These are phyloP conservation scores for Semaprochilodus insignis DNA, from an alignment of 2,797 vertebrate genomes.

Conservation along the genomic window DNA sequence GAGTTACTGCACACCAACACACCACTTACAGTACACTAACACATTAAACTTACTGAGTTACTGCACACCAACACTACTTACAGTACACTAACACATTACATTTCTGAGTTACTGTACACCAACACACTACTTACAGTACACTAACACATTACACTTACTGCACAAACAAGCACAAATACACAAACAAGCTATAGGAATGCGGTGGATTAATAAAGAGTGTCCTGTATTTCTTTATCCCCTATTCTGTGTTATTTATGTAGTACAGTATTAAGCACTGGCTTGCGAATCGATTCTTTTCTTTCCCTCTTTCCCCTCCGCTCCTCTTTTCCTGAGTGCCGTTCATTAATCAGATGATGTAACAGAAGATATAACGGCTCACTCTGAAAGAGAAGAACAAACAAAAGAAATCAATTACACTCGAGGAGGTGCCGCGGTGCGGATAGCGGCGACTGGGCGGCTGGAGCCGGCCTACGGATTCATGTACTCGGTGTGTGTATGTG, in stretches of 20 bases:
- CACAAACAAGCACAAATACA: too few species aligned
- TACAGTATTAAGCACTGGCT: conserved; percentile 45
- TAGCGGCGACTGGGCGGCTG: background rate
- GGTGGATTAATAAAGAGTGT: conserved; percentile 22
- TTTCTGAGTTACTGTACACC: too few species aligned
- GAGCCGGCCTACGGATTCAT: background rate
- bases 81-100: too few species aligned
- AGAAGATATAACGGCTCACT: conserved; percentile 20
- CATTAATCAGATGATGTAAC: conserved; percentile 57
- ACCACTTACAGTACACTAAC: too few species aligned
- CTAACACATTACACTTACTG: too few species aligned
- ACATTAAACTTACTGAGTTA: too few species aligned
- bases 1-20: too few species aligned
- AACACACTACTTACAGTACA: too few species aligned
- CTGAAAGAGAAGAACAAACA: conserved; percentile 43
- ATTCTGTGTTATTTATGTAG: conserved; percentile 49
- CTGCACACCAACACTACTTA: too few species aligned
- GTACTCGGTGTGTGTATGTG: too few species aligned
- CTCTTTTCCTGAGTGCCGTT: conserved; percentile 31
- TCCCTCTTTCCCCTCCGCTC: background rate
- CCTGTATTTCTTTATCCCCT: conserved; percentile 15
- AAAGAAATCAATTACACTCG: background rate
- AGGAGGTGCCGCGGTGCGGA: background rate
- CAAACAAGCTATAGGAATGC: background rate
- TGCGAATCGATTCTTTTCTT: conserved; percentile 43